Conservation (phyloP, 92 coral and sea anemone genomes). For the Heteractis magnifica region DNA sequence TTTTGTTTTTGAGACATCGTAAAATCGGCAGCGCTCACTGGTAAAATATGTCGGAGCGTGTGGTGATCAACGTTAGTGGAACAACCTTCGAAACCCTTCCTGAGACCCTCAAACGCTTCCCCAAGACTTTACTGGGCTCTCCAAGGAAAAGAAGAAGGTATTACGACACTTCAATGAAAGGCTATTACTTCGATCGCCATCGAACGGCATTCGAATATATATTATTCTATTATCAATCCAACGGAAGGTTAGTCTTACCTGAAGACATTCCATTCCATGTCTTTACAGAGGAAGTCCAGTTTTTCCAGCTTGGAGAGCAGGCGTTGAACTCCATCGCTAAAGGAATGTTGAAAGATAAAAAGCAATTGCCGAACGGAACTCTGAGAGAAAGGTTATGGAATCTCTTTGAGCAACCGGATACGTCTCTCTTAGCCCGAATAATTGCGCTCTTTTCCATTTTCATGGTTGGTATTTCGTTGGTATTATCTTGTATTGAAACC, state of each 20-base stretch:
- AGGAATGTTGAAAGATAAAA: slow-evolving; percentile 43
- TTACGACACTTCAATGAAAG: slow-evolving; percentile 59
- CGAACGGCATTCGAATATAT: slow-evolving; percentile 88
- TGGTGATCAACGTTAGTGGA: slow-evolving; percentile 92
- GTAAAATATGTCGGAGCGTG: slow-evolving; percentile 72
- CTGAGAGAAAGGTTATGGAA: slow-evolving; percentile 71
- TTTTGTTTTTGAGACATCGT: background rate
- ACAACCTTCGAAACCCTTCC: slow-evolving; percentile 82
- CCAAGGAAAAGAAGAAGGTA: slow-evolving; percentile 72
- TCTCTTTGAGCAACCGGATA: slow-evolving; percentile 88
- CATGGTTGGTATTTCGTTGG: slow-evolving; percentile 72
- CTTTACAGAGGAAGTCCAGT: slow-evolving; percentile 87
- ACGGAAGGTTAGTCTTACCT: slow-evolving; percentile 88
- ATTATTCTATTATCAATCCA: slow-evolving; percentile 89
- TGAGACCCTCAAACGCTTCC: slow-evolving; percentile 74
- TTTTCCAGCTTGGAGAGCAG: slow-evolving; percentile 95
- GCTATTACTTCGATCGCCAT: slow-evolving; percentile 90
- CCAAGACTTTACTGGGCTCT: slow-evolving; percentile 86
- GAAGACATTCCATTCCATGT: slow-evolving; percentile 79
- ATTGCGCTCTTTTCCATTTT: slow-evolving; percentile 71
- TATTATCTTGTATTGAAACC: slow-evolving; percentile 78
- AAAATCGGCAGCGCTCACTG: background rate
- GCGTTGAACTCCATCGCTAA: slow-evolving; percentile 81
- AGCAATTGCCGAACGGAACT: slow-evolving; percentile 11
- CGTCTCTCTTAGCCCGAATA: slow-evolving; percentile 68